Conservation (phyloP, 2,888 invertebrate species). For the Drosophila kambysellisi region DNA sequence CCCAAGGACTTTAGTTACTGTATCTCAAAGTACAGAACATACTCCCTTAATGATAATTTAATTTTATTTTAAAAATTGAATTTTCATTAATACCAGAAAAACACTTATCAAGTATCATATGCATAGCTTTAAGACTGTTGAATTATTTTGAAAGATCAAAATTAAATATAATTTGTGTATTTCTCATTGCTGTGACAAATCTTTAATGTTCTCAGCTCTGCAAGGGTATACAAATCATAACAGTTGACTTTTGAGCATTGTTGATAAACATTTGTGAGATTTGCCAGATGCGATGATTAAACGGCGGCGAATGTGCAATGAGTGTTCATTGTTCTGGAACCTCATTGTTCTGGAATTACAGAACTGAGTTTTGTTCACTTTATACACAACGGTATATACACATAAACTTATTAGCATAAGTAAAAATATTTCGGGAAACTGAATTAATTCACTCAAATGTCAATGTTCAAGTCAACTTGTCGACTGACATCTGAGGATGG, state of each 20-base stretch:
- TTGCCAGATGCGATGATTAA: constrained; percentile 56
- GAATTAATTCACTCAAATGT: constrained; percentile 8
- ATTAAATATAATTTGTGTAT: neutral
- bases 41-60: neutral
- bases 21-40: too few species aligned
- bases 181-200: neutral
- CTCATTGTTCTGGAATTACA: constrained; percentile 7
- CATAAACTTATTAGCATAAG: neutral
- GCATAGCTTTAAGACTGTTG: neutral
- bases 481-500: neutral
- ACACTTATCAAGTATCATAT: neutral
- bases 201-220: neutral
- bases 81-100: neutral
- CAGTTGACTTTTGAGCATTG: constrained; percentile 19
- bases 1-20: too few species aligned
- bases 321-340: neutral
- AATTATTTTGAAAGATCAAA: neutral
- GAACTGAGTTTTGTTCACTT: neutral
- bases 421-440: neutral
- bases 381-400: neutral
- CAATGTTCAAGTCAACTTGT: neutral
- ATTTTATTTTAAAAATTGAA: neutral
- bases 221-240: constrained; percentile 21
- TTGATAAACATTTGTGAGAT: constrained; percentile 35
- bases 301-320: constrained; percentile 40